These are phyloP conservation scores for Hydrolagus colliei DNA, from an alignment of 2,797 vertebrate genomes.

Conservation along the genomic window DNA sequence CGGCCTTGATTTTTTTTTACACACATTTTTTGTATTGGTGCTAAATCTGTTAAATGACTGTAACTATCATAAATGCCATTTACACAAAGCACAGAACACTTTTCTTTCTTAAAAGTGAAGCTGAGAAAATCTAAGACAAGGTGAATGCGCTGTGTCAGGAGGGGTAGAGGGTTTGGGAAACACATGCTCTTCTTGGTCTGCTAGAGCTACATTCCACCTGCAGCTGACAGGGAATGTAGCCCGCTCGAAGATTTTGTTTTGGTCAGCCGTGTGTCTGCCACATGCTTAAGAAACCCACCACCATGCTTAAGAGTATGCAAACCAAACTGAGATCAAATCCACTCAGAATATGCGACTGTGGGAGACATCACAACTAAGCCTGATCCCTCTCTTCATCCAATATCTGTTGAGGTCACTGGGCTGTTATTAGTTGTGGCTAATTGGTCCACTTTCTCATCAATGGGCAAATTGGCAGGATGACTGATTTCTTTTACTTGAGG, in stretches of 20 bases:
- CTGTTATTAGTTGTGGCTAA: not conserved
- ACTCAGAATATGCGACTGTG: not conserved
- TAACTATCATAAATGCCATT: not conserved
- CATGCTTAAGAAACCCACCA: too few species aligned
- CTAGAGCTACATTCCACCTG: too few species aligned
- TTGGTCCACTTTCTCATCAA: not conserved
- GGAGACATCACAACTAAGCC: not conserved
- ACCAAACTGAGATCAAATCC: too few species aligned
- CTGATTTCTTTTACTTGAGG: too few species aligned
- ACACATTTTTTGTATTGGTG: not conserved
- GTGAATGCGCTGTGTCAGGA: not conserved
- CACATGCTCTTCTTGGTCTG: not conserved
- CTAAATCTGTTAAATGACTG: not conserved
- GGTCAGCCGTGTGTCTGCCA: too few species aligned
- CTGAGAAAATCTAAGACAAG: not conserved
- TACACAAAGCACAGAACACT: not conserved
- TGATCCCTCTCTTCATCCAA: not conserved
- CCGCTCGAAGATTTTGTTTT: too few species aligned
- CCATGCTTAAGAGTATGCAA: too few species aligned
- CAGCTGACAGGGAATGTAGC: too few species aligned
- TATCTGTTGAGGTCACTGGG: not conserved
- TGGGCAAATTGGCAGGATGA: too few species aligned
- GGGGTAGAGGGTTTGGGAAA: not conserved
- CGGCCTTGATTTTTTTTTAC: not conserved
- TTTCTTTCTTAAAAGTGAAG: not conserved